Conservation (phyloP, 2,113 vertebrate species). For the Ophiodon elongatus region DNA sequence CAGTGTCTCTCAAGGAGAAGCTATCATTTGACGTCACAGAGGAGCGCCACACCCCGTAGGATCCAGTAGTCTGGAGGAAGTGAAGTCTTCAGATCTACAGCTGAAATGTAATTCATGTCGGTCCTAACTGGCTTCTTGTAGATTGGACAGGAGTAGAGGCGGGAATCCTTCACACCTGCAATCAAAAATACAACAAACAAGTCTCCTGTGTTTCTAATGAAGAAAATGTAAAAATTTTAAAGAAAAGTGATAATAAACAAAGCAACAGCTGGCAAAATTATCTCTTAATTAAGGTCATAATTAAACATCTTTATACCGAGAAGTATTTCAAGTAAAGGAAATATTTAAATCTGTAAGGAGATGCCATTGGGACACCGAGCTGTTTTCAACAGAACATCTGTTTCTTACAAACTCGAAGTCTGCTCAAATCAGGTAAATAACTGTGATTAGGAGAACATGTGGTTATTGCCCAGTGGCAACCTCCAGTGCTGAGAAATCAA, state of each 20-base stretch:
- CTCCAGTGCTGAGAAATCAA: too few relatives aligned
- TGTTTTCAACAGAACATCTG: conserved; percentile 37
- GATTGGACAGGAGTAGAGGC: conserved; percentile 91
- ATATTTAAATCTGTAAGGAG: conserved; percentile 14
- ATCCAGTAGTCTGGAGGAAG: conserved; percentile 93
- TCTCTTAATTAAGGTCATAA: background rate
- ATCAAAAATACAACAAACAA: conserved; percentile 22
- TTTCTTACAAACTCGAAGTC: conserved; percentile 30
- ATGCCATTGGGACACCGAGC: conserved; percentile 14
- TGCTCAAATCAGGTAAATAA: conserved; percentile 9
- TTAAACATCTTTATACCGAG: background rate
- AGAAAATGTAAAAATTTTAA: background rate
- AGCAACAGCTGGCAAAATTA: conserved; percentile 20
- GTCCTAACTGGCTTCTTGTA: conserved; percentile 94
- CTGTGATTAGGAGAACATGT: background rate
- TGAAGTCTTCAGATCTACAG: conserved; percentile 88
- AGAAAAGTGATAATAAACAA: background rate
- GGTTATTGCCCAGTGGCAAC: background rate
- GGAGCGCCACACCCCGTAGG: conserved; percentile 92
- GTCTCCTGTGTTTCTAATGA: background rate
- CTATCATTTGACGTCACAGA: conserved; percentile 93
- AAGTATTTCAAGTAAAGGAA: conserved; percentile 21
- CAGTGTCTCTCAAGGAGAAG: background rate
- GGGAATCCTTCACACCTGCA: conserved; percentile 87
- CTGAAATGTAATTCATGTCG: conserved; percentile 90